These are phyloP conservation scores for Epizoanthus stellaris DNA, from an alignment of 92 coral and sea anemone genomes.

Conservation along the genomic window DNA sequence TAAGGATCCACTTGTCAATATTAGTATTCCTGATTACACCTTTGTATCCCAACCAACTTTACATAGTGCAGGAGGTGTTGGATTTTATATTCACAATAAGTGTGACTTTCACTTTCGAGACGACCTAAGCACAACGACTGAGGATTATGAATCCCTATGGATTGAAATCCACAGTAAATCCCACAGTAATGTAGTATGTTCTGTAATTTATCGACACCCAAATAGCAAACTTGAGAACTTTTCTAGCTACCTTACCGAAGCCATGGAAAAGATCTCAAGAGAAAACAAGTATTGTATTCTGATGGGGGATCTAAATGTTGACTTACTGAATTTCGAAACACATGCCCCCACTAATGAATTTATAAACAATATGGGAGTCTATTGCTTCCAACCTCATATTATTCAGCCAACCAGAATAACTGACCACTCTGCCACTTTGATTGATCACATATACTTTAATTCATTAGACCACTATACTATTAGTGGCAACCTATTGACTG, in stretches of 20 bases:
- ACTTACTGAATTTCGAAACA: no score
- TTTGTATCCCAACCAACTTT: constrained; percentile 57
- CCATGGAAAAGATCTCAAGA: constrained; percentile 48
- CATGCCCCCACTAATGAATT: constrained; percentile 37
- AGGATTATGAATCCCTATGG: constrained; percentile 48
- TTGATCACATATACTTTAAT: constrained; percentile 47
- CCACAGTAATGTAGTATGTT: constrained; percentile 27
- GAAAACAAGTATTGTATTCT: constrained; percentile 40
- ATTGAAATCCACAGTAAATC: constrained; percentile 37
- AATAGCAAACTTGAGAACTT: constrained; percentile 18
- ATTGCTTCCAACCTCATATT: constrained; percentile 46
- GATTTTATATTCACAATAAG: constrained; percentile 46
- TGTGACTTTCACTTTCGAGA: constrained; percentile 43
- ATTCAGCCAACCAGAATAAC: constrained; percentile 45
- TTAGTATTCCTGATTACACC: constrained; percentile 41
- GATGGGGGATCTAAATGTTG: constrained; percentile 29
- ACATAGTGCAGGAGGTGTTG: constrained; percentile 62
- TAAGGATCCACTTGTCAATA: constrained; percentile 35
- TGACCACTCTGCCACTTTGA: constrained; percentile 39
- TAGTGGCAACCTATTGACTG: constrained; percentile 50
- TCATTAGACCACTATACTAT: constrained; percentile 29
- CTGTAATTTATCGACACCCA: constrained; percentile 19
- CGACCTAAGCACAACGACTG: constrained; percentile 44
- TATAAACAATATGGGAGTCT: constrained; percentile 37
- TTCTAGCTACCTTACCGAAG: constrained; percentile 25